Evolutionary conservation across 2,888 invertebrate genomes (phyloP).

Genomic region (Epinotia bilunana): DNA sequence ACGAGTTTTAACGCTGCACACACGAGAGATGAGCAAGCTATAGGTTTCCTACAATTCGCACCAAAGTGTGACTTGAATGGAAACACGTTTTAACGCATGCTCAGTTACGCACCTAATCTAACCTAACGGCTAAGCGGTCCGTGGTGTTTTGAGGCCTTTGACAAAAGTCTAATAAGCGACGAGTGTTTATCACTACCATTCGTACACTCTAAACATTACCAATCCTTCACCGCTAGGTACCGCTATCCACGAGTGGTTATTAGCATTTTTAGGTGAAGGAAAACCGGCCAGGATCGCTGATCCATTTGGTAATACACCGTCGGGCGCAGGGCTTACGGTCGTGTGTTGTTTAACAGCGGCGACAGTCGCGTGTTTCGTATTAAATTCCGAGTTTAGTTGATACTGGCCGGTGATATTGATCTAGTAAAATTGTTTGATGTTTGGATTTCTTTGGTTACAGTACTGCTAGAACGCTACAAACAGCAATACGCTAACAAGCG

Average conservation of each 20-base stretch:
- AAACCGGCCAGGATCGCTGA: slow-evolving; percentile 17
- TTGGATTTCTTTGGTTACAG: slow-evolving; percentile 4
- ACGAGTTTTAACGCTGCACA: too few species aligned
- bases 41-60: too few species aligned
- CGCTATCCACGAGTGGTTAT: slow-evolving; percentile 39
- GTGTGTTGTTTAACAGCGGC: slow-evolving; percentile 14
- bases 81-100: too few species aligned
- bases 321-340: slow-evolving; percentile 13
- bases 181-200: slow-evolving; percentile 1
- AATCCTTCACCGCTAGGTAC: slow-evolving; percentile 39
- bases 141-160: too few species aligned
- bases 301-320: slow-evolving; percentile 15
- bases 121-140: too few species aligned
- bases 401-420: slow-evolving; percentile 27
- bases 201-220: slow-evolving; percentile 29
- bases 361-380: slow-evolving; percentile 39
- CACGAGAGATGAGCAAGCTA: too few species aligned
- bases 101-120: too few species aligned
- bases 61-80: too few species aligned
- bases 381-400: slow-evolving; percentile 36
- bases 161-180: too few species aligned
- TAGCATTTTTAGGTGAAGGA: slow-evolving; percentile 49
- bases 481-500: background rate
- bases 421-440: slow-evolving; percentile 21
- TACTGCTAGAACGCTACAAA: slow-evolving; percentile 12